Percentiles rank a stretch among this genome's conserved stretches.
These are phyloP conservation scores for Xylota segnis DNA, from an alignment of 2,888 invertebrate genomes.

Conservation along the genomic window DNA sequence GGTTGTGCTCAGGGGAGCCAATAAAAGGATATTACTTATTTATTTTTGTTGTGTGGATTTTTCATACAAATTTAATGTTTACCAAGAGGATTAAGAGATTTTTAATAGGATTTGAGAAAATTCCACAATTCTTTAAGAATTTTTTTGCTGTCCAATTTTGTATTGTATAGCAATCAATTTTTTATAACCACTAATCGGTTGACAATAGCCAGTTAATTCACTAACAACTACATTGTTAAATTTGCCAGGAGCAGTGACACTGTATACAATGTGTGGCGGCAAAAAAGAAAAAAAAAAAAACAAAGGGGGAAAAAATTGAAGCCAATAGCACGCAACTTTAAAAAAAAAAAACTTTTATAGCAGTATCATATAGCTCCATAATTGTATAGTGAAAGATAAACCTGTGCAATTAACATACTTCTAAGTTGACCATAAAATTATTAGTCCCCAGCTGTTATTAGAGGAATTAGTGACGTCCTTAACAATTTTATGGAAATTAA, in stretches of 20 bases:
- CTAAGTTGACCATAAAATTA: constrained; percentile 50
- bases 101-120: not conserved
- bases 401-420: constrained; percentile 55
- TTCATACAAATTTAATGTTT: constrained; percentile 19
- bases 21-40: constrained; percentile 33
- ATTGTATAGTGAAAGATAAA: constrained; percentile 44
- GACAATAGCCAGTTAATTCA: constrained; percentile 21
- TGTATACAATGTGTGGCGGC: not conserved
- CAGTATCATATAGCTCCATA: not conserved
- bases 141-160: no score
- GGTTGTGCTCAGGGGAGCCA: constrained; percentile 18
- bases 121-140: not conserved
- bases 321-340: constrained; percentile 39
- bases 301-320: no score
- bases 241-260: not conserved
- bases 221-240: constrained; percentile 5
- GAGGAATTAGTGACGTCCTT: constrained; percentile 40
- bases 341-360: constrained; percentile 1
- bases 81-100: constrained; percentile 23
- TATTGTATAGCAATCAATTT: not conserved
- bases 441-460: constrained; percentile 28
- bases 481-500: constrained; percentile 51
- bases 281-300: not conserved
- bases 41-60: constrained; percentile 11
- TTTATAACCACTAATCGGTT: constrained; percentile 18